Percentiles rank a stretch among this genome's conserved stretches.
Evolutionary conservation across 2,888 invertebrate species (phyloP).

Genomic region (Syrista parreyssii): DNA sequence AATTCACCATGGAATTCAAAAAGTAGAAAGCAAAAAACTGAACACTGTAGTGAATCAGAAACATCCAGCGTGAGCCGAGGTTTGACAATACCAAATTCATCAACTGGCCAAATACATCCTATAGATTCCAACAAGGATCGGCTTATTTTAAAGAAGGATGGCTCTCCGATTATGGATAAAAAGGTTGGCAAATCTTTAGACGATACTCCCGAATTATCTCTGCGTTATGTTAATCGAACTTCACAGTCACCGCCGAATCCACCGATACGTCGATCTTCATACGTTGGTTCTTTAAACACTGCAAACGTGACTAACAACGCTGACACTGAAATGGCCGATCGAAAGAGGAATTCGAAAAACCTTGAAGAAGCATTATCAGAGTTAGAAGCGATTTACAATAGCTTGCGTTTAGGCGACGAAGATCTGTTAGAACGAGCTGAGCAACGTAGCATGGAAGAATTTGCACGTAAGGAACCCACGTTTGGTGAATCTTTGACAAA

Average conservation of each 20-base stretch:
- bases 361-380: slow-evolving; percentile 90
- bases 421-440: slow-evolving; percentile 84
- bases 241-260: neutral
- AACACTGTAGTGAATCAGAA: neutral
- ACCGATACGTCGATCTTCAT: slow-evolving; percentile 3
- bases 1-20: neutral
- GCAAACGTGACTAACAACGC: neutral
- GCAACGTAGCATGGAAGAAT: slow-evolving; percentile 75
- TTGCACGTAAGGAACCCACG: slow-evolving; percentile 54
- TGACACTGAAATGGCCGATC: slow-evolving; percentile 64
- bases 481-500: slow-evolving; percentile 41
- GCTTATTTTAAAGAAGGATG: neutral
- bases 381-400: slow-evolving; percentile 91
- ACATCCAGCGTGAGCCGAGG: neutral
- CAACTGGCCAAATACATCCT: neutral
- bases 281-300: neutral
- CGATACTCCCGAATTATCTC: neutral
- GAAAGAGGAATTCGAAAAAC: slow-evolving; percentile 78
- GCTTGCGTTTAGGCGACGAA: slow-evolving; percentile 85
- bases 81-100: neutral
- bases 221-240: neutral
- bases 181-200: neutral
- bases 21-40: neutral
- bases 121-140: neutral
- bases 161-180: neutral